Base-by-base conservation (phyloP, 2,113 vertebrate species). In the Vicugna pacos region DNA sequence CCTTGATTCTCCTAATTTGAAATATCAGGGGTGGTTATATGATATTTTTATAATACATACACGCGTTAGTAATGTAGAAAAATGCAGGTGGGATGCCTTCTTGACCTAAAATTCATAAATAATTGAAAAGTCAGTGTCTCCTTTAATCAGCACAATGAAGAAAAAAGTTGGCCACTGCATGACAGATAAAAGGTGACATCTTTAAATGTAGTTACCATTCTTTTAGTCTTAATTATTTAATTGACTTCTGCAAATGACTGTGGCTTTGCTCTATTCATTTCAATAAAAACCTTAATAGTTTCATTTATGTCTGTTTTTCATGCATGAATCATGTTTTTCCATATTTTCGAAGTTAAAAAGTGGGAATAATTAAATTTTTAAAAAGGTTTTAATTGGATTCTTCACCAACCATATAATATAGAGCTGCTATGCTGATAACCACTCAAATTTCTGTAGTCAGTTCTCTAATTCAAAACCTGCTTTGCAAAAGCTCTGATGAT, bases 181-280 rank as follows among this genome's bases (percentile, higher is more conserved):
- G 16, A 92, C 54, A 97, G 95, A 93, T 50, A 56, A 81, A 97
- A 65, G 20, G 93, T 65, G 93, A 83, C 64, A 52, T 62, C 77
- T 60, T 58, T 85, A 32, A 24, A 35, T 54, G 69, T 50, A 95
- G 75, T 87, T 88, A 86, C 62, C 14, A 64, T 2, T 84, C 73
- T 93, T 70, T 46, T 0, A 30, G 56, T 90, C 77, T 97, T 26
- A 32, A 38, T 87, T 91, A 70, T 94, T 83, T 89, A 94, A 83
- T 65, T 93, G 70, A 5, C 73, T 97, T 97, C 93, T 85, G 81
- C 64, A 96, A 62, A 69, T 79, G 94, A 84, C 1, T 95, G 94
- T 96, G 86, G 69, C 35, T 93, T 82, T 93, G 65, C 92, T 73
- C 95, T 96, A 65, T 92, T 54, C 70, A 65, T 28, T 91, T 96